Conservation (phyloP, 2,113 vertebrate species). For the Halichoerus grypus region DNA sequence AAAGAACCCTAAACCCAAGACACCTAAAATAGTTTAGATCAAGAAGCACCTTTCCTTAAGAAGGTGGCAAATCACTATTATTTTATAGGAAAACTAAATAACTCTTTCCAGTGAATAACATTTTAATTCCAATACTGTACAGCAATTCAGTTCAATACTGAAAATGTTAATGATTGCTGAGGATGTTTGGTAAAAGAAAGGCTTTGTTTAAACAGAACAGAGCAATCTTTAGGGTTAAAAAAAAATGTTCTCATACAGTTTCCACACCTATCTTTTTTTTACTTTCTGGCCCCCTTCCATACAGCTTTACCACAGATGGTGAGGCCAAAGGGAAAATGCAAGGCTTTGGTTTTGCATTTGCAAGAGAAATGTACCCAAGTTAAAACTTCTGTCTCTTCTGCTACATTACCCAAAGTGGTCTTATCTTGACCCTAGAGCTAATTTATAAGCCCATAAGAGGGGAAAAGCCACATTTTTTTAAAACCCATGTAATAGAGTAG, state of each 20-base stretch:
- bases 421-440: background rate
- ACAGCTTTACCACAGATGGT: slow-evolving; percentile 68
- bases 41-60: slow-evolving; percentile 42
- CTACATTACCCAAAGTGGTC: background rate
- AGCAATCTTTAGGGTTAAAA: background rate
- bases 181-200: slow-evolving; percentile 29
- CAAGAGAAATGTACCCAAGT: background rate
- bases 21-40: slow-evolving; percentile 43
- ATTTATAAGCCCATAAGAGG: background rate
- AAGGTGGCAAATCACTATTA: background rate
- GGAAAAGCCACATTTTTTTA: background rate
- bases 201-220: slow-evolving; percentile 30
- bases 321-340: background rate
- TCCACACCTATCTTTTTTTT: slow-evolving; percentile 44
- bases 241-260: background rate
- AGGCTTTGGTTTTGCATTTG: background rate
- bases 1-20: background rate
- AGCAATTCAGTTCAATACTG: background rate
- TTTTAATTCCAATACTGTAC: background rate
- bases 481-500: background rate
- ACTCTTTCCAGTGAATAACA: background rate
- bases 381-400: background rate
- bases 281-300: slow-evolving; percentile 53
- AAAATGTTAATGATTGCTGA: background rate
- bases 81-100: slow-evolving; percentile 22